phyloP scores from a whole-genome alignment of 2,888 invertebrate genomes.

The Entomobrya multifasciata region DNA sequence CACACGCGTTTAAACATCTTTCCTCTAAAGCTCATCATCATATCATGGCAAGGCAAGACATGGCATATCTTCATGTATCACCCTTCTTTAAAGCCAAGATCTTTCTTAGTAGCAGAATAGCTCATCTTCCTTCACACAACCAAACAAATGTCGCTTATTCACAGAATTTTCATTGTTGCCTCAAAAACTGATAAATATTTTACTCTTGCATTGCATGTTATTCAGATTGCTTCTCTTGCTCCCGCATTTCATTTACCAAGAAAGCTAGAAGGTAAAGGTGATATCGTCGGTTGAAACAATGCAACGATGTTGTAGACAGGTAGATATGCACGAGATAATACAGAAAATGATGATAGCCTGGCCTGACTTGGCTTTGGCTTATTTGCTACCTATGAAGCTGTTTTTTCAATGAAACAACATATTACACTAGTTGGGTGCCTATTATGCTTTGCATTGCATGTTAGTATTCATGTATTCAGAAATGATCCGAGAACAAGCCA shows the following conservation, averaged over 20 bases:
- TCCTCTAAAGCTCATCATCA: neutral
- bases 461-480: too few species aligned
- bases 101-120: neutral
- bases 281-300: neutral
- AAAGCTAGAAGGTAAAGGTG: neutral
- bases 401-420: conserved; percentile 29
- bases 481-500: conserved; percentile 26
- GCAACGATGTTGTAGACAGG: neutral
- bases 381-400: neutral
- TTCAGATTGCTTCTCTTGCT: too few species aligned
- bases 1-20: neutral
- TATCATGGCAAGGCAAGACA: too few species aligned
- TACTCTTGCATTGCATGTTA: too few species aligned
- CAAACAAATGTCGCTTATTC: neutral
- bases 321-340: neutral
- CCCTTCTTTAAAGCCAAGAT: too few species aligned
- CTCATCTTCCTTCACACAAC: neutral
- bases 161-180: too few species aligned
- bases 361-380: too few species aligned
- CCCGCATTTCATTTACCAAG: neutral
- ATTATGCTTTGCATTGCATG: too few species aligned
- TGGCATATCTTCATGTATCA: too few species aligned
- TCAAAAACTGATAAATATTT: too few species aligned
- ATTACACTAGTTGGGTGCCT: too few species aligned
- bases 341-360: too few species aligned